Base-by-base conservation (phyloP, 2,888 invertebrate species). In the Aphrophora alni region DNA sequence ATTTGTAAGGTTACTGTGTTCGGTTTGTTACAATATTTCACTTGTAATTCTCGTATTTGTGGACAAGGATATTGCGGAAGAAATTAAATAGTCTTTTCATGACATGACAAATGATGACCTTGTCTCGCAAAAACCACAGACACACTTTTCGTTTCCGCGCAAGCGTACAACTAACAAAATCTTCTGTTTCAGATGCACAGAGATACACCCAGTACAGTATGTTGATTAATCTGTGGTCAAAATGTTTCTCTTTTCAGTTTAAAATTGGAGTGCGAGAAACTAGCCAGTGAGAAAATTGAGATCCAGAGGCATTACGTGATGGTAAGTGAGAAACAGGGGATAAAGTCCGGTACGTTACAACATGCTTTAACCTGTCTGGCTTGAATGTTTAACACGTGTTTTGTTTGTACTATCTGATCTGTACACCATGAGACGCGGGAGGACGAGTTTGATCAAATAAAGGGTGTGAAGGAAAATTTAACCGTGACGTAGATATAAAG, bases 261-360 rank as follows among this genome's bases (percentile, higher is more conserved):
- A 89, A 95, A 96, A 91, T 91, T 95, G 91, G 96, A 96, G 90
- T 94, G 95, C 89, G 96, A 96, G 90, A 96, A 96, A 89, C 90
- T 96, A 89, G 95, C 94, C 87, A 93, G 93, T 88, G 96, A 96
- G 91, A 95, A 95, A 91, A 95, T 95, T 87, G 95, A 95, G 91
- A 95, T 95, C 90, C 95, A 96, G 89, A 92, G 96, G 89, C 95
- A 96, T 90, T 96, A 95, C 90, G 95, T 95, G 85, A 95, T 96
- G 95, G 95, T 95, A 89, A 93, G 94, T 86, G 80, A 72, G 17
- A 28, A n/a, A n/a, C 25, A n/a, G 44, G 75, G n/a, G 21, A 21
- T 21, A 2, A 10, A 4, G 21, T 59, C 3, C 59, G 10, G 59
- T 21, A 59, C 59, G 59, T 21, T 59, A 21, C 59, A 21, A 59